These are phyloP conservation scores for Pseudomyrmex concolor DNA, from an alignment of 1,140 invertebrate species.

Conservation along the genomic window DNA sequence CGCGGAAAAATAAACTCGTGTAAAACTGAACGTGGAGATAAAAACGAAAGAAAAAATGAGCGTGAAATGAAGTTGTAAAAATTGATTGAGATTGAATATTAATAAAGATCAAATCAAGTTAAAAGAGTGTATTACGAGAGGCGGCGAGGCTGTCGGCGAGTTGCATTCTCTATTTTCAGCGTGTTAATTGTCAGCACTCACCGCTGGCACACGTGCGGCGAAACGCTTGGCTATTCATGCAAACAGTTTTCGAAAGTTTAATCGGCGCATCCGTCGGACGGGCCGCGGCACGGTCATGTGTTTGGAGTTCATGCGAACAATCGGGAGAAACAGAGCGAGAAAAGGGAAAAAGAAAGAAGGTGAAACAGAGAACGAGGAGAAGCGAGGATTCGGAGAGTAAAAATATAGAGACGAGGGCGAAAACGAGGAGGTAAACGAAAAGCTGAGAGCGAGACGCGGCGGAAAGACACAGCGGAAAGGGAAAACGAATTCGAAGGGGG, in stretches of 20 bases:
- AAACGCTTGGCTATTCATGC: conserved; percentile 80
- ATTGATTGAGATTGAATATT: conserved; percentile 29
- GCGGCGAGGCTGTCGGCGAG: conserved; percentile 52
- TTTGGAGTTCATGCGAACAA: conserved; percentile 76
- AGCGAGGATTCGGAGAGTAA: conserved; percentile 51
- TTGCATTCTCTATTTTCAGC: conserved; percentile 73
- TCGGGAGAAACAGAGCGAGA: conserved; percentile 63
- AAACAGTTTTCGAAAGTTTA: conserved; percentile 83
- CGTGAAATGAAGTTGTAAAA: background rate
- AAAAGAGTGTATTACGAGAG: conserved; percentile 60
- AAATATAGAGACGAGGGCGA: conserved; percentile 23
- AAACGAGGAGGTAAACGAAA: conserved; percentile 47
- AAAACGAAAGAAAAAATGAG: background rate
- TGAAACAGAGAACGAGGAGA: conserved; percentile 32
- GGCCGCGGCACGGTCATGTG: conserved; percentile 71
- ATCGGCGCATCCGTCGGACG: conserved; percentile 79
- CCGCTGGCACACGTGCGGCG: conserved; percentile 73
- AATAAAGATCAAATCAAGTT: conserved; percentile 46
- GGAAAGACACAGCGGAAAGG: conserved; percentile 20
- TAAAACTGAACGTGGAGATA: too few species aligned
- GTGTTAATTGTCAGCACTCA: conserved; percentile 81
- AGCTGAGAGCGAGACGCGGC: conserved; percentile 34
- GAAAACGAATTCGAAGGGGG: background rate
- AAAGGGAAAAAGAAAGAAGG: conserved; percentile 46
- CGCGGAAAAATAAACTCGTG: too few species aligned